A percentile compares a stretch with the other conserved stretches of the same genome.
phyloP scores from a whole-genome alignment of 2,797 vertebrate species.

The Poeciliopsis gracilis region DNA sequence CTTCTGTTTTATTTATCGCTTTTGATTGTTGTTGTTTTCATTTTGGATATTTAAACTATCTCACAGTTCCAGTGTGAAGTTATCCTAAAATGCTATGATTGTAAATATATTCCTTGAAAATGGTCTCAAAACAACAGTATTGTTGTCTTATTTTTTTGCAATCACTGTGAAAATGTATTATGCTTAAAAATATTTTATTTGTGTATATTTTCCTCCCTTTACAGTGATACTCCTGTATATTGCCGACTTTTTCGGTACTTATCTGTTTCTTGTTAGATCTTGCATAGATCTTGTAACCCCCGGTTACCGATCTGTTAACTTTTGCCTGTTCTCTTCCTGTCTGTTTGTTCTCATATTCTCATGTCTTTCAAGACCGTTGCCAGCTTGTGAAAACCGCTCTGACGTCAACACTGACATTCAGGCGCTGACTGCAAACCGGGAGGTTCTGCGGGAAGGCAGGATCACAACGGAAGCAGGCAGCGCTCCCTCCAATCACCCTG shows the following conservation, averaged over 20 bases:
- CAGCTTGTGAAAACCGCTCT: conserved; percentile 37
- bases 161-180: too few species aligned
- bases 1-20: too few species aligned
- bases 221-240: background rate
- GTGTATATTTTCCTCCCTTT: background rate
- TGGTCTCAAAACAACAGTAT: too few species aligned
- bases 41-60: too few species aligned
- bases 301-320: background rate
- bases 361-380: conserved; percentile 28
- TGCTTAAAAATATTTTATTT: too few species aligned
- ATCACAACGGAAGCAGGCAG: background rate
- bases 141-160: too few species aligned
- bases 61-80: too few species aligned
- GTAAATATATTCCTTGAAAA: too few species aligned
- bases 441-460: conserved; percentile 24
- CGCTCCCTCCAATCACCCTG: conserved; percentile 36
- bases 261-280: background rate
- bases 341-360: background rate
- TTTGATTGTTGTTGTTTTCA: too few species aligned
- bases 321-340: background rate
- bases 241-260: background rate
- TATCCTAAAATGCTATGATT: too few species aligned
- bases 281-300: background rate
- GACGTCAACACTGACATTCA: conserved; percentile 69
- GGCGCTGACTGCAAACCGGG: conserved; percentile 45